Evolutionary conservation across 2,797 vertebrate species (phyloP).

Genomic region (Pangasius mekongensis): DNA sequence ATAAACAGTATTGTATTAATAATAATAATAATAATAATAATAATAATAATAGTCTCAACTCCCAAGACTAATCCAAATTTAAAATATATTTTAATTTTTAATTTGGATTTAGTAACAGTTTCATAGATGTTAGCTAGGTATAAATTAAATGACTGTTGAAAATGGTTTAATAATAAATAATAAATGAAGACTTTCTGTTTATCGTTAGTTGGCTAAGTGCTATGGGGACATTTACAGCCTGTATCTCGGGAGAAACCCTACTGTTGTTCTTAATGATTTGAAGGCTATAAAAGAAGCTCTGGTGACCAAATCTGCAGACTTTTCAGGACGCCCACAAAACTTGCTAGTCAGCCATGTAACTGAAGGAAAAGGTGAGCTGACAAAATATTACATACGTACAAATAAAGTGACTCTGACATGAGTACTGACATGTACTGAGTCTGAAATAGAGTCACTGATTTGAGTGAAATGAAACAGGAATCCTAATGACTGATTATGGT

Average conservation of each 20-base stretch:
- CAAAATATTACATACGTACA: background rate
- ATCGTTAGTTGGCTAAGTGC: conserved; percentile 63
- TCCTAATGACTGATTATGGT: conserved; percentile 69
- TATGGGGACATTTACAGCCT: conserved; percentile 75
- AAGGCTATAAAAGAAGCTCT: conserved; percentile 76
- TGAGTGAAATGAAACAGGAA: background rate
- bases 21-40: no score
- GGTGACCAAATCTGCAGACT: conserved; percentile 65
- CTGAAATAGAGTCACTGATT: background rate
- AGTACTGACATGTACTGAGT: background rate
- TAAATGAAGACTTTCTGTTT: background rate
- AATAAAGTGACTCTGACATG: background rate
- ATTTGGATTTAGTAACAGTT: no score
- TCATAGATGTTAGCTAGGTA: no score
- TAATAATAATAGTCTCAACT: no score
- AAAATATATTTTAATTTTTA: no score
- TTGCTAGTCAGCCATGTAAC: conserved; percentile 49
- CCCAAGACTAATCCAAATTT: no score
- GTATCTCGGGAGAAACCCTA: conserved; percentile 65
- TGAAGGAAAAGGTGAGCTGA: conserved; percentile 61
- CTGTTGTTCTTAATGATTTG: conserved; percentile 72
- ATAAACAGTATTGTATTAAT: no score
- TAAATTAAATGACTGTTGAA: no score
- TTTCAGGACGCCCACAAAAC: conserved; percentile 71
- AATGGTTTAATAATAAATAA: background rate